Conservation (phyloP, 2,888 invertebrate genomes). For the Tanytarsus gracilentus region DNA sequence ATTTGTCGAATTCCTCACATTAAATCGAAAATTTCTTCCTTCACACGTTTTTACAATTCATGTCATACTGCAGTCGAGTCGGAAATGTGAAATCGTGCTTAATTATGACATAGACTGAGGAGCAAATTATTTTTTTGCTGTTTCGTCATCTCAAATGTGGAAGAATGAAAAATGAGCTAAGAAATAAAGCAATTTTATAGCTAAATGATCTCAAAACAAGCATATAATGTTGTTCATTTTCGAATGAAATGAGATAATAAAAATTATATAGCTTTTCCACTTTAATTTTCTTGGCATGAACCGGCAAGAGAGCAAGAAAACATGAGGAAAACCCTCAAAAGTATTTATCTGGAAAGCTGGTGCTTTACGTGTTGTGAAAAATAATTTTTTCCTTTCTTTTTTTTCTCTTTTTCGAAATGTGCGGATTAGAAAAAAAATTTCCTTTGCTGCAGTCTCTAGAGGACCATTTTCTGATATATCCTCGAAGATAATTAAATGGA, state of each 20-base stretch:
- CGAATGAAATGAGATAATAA: conserved; percentile 1
- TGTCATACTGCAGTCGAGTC: conserved; percentile 12
- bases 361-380: conserved; percentile 12
- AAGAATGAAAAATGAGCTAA: too few relatives aligned
- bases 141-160: too few relatives aligned
- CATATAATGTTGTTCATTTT: conserved; percentile 8
- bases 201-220: conserved; percentile 17
- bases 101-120: conserved; percentile 2
- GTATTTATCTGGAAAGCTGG: conserved; percentile 12
- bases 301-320: neutral
- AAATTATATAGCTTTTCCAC: conserved; percentile 7
- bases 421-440: neutral
- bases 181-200: conserved; percentile 15
- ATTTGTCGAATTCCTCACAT: too few relatives aligned
- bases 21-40: too few relatives aligned
- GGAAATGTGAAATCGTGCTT: neutral
- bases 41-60: too few relatives aligned
- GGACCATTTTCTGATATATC: neutral
- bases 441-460: neutral
- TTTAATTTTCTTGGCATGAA: conserved; percentile 14
- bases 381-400: neutral
- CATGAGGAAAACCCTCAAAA: conserved; percentile 15
- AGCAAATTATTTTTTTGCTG: neutral
- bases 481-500: neutral
- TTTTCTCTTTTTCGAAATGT: neutral